Percentiles rank a stretch among this genome's conserved stretches.
Evolutionary conservation across 1,140 invertebrate species (phyloP).

Genomic region (Brachystomella parvula): DNA sequence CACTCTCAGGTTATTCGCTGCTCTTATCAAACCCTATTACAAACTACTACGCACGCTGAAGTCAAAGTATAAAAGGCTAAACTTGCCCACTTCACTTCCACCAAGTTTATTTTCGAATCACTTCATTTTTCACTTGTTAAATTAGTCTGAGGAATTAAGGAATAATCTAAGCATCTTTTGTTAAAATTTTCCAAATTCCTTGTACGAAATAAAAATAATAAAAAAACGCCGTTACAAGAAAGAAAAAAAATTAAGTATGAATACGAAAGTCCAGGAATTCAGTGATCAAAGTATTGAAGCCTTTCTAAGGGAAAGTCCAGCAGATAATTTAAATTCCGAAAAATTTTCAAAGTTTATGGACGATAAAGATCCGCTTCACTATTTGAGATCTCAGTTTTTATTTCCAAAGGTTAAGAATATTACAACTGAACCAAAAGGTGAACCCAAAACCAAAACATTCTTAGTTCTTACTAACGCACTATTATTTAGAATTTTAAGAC

Average conservation of each 20-base stretch:
- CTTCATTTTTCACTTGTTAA: neutral
- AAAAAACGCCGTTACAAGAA: neutral
- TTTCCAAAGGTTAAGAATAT: constrained; percentile 37
- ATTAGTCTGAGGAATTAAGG: neutral
- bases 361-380: neutral
- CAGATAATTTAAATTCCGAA: neutral
- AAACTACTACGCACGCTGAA: no score
- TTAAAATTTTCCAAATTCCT: neutral
- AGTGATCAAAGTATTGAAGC: neutral
- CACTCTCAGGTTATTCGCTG: no score
- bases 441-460: constrained; percentile 27
- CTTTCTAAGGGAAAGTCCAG: no score
- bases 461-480: neutral
- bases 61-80: no score
- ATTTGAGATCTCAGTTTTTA: constrained; percentile 5
- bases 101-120: neutral
- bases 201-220: neutral
- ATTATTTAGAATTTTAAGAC: neutral
- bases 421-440: no score
- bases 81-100: neutral
- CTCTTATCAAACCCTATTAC: no score
- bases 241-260: neutral
- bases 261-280: neutral
- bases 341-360: constrained; percentile 13
- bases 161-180: neutral